Conservation (phyloP, 2,113 vertebrate species). For the Pelmatolapia mariae region DNA sequence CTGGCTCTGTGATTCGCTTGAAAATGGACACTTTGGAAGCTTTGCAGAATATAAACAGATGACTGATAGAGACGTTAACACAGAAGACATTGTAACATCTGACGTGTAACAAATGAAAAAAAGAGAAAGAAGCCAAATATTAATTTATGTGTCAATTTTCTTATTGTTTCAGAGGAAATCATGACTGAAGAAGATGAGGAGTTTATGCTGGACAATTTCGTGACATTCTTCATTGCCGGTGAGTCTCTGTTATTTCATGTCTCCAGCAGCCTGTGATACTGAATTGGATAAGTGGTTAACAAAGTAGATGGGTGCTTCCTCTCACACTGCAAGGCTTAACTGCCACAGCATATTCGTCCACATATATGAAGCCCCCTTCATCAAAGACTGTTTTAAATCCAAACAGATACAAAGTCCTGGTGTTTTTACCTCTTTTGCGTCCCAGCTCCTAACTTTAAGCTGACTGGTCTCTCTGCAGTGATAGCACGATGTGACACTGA, state of each 20-base stretch:
- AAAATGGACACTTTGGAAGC: background rate
- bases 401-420: too few relatives aligned
- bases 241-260: slow-evolving; percentile 11
- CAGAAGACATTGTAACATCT: background rate
- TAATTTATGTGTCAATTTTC: background rate
- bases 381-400: too few relatives aligned
- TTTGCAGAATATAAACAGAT: background rate
- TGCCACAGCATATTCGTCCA: too few relatives aligned
- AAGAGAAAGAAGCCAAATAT: background rate
- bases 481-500: too few relatives aligned
- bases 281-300: too few relatives aligned
- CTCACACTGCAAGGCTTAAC: too few relatives aligned
- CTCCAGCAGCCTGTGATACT: too few relatives aligned
- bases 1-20: background rate
- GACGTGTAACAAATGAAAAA: background rate
- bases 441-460: too few relatives aligned
- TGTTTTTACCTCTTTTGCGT: too few relatives aligned
- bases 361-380: too few relatives aligned
- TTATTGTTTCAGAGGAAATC: slow-evolving; percentile 68
- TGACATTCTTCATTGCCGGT: slow-evolving; percentile 93
- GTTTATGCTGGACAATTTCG: slow-evolving; percentile 86
- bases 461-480: too few relatives aligned
- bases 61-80: background rate
- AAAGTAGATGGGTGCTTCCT: too few relatives aligned
- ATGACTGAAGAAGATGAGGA: slow-evolving; percentile 76